These are phyloP conservation scores for Stichopus chloronotus DNA, from an alignment of 35 echinoderm and acorn worm species.

Conservation along the genomic window DNA sequence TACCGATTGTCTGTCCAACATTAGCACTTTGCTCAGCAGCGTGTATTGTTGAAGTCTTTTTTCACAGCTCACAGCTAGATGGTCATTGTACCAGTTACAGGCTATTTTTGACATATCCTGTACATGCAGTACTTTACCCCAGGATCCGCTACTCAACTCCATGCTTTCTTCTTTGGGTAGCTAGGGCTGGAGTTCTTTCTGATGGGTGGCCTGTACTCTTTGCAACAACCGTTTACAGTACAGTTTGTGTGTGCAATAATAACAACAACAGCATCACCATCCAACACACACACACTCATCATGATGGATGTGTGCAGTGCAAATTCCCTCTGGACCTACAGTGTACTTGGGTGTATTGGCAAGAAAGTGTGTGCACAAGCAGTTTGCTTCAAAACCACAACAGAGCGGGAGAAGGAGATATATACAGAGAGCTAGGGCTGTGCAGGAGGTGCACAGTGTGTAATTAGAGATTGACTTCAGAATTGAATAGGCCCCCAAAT, in stretches of 20 bases:
- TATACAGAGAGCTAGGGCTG: background rate
- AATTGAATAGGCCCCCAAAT: slow-evolving; percentile 39
- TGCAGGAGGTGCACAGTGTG: background rate
- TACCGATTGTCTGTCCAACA: no score
- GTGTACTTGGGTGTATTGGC: background rate
- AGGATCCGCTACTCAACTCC: no score
- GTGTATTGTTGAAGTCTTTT: no score
- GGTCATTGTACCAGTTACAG: no score
- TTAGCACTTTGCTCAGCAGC: no score
- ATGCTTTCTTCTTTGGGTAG: no score
- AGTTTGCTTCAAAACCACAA: slow-evolving; percentile 32
- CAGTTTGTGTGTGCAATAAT: background rate
- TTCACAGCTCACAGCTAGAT: no score
- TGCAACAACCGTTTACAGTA: background rate
- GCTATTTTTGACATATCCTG: no score
- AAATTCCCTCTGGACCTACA: background rate
- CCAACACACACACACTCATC: background rate
- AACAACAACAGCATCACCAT: background rate
- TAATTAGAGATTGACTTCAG: slow-evolving; percentile 37
- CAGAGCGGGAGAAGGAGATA: background rate
- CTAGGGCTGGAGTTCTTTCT: no score
- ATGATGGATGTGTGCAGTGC: background rate
- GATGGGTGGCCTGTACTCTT: no score
- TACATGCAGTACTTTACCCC: no score
- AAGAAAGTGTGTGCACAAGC: slow-evolving; percentile 5